Percentiles rank a stretch among this genome's conserved stretches.
Conservation (phyloP, 2,888 invertebrate species). For the Macaria liturata region DNA sequence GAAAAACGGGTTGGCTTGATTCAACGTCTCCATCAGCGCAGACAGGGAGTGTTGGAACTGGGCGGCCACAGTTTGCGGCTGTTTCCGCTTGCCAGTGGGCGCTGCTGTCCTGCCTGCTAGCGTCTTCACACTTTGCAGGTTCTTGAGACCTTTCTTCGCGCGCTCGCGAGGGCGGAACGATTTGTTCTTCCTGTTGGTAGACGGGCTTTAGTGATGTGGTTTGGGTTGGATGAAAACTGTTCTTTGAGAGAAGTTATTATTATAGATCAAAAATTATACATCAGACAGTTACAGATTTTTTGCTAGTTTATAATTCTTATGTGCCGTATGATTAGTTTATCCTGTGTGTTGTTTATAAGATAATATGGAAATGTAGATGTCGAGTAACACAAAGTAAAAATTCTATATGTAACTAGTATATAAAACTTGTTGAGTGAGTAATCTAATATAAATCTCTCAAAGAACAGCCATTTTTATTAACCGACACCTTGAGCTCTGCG, state of each 20-base stretch:
- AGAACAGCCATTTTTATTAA: slow-evolving; percentile 30
- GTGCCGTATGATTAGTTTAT: too few species aligned
- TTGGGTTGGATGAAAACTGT: slow-evolving; percentile 13
- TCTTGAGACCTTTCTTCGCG: slow-evolving; percentile 93
- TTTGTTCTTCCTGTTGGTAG: slow-evolving; percentile 91
- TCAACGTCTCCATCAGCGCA: slow-evolving; percentile 96
- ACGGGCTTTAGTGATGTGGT: slow-evolving; percentile 6
- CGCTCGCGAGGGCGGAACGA: slow-evolving; percentile 94
- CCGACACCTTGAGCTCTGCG: slow-evolving; percentile 40
- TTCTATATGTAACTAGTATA: too few species aligned
- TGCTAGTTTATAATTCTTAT: background rate
- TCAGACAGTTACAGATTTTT: background rate
- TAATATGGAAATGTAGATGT: too few species aligned
- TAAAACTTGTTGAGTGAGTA: too few species aligned
- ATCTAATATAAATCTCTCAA: slow-evolving; percentile 28
- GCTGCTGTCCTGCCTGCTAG: slow-evolving; percentile 90
- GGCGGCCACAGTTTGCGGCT: slow-evolving; percentile 95
- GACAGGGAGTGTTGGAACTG: slow-evolving; percentile 97
- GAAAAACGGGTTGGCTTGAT: slow-evolving; percentile 87
- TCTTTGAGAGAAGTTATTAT: slow-evolving; percentile 27
- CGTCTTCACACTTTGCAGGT: slow-evolving; percentile 95
- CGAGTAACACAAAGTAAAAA: too few species aligned
- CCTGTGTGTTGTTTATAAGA: too few species aligned
- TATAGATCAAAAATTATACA: background rate
- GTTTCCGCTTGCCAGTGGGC: slow-evolving; percentile 88